Evolutionary conservation across 2,797 vertebrate species (phyloP).

Genomic region (Aldrovandia affinis): DNA sequence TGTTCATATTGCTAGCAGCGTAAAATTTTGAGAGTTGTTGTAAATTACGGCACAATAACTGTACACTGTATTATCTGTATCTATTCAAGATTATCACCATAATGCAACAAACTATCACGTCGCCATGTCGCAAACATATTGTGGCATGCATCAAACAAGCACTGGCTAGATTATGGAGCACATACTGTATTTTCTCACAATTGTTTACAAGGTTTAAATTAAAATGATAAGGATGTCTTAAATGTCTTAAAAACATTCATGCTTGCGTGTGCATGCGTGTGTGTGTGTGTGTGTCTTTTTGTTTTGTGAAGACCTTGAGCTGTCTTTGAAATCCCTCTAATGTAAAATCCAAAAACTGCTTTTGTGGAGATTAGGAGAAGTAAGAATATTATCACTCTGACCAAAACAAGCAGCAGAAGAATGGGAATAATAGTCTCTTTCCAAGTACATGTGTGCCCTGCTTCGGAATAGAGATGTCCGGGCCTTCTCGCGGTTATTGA

Average conservation of each 20-base stretch:
- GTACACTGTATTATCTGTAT: neutral
- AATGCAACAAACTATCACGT: neutral
- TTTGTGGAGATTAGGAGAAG: neutral
- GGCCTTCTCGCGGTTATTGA: slow-evolving; percentile 72
- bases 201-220: neutral
- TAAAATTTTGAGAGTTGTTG: neutral
- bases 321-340: neutral
- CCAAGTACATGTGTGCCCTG: slow-evolving; percentile 17
- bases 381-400: slow-evolving; percentile 18
- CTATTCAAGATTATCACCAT: neutral
- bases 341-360: neutral
- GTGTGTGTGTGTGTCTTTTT: slow-evolving; percentile 24
- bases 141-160: neutral
- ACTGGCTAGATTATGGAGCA: neutral
- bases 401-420: slow-evolving; percentile 15
- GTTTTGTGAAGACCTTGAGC: neutral
- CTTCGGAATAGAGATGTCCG: slow-evolving; percentile 76
- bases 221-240: neutral
- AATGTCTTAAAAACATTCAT: slow-evolving; percentile 5
- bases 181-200: neutral
- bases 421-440: neutral
- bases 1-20: neutral
- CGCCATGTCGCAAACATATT: neutral
- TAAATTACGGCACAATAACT: neutral
- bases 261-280: slow-evolving; percentile 43